These are phyloP conservation scores for Eupithecia abbreviata DNA, from an alignment of 2,888 invertebrate species.

Conservation along the genomic window DNA sequence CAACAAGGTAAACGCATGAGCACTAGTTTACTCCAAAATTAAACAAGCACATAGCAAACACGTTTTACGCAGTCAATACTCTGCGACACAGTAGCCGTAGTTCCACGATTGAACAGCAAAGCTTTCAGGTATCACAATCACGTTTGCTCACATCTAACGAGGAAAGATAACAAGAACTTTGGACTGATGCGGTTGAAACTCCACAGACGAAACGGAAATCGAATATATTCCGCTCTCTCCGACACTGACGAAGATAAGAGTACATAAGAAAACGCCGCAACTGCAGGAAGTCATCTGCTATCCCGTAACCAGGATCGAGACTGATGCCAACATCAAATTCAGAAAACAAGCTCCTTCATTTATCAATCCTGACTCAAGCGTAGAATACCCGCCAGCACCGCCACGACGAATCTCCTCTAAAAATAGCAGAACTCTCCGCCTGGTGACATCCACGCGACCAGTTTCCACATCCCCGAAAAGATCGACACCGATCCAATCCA, in stretches of 20 bases:
- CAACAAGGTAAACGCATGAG: conserved; percentile 74
- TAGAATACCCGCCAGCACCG: conserved; percentile 86
- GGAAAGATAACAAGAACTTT: conserved; percentile 49
- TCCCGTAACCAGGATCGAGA: conserved; percentile 77
- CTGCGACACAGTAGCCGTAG: conserved; percentile 66
- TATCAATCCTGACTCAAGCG: conserved; percentile 67
- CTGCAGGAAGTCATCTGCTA: conserved; percentile 85
- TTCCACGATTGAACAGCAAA: conserved; percentile 62
- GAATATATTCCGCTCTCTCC: conserved; percentile 93
- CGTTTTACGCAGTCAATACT: conserved; percentile 44
- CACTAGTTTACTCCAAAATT: conserved; percentile 77
- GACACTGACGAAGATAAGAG: conserved; percentile 90
- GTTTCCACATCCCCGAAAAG: conserved; percentile 67
- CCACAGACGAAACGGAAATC: conserved; percentile 90
- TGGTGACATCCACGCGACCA: conserved; percentile 83
- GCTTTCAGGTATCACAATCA: conserved; percentile 65
- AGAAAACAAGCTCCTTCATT: conserved; percentile 85
- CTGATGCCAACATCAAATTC: conserved; percentile 70
- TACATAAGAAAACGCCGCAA: conserved; percentile 86
- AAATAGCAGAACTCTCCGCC: conserved; percentile 87
- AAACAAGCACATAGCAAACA: conserved; percentile 65
- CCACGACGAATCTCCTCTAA: conserved; percentile 90
- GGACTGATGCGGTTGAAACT: conserved; percentile 69
- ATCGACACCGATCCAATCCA: conserved; percentile 68
- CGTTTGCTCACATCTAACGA: conserved; percentile 72